Percentiles rank a stretch among this genome's conserved stretches.
These are phyloP conservation scores for Platyscapa corneri DNA, from an alignment of 1,140 invertebrate genomes.

Conservation along the genomic window DNA sequence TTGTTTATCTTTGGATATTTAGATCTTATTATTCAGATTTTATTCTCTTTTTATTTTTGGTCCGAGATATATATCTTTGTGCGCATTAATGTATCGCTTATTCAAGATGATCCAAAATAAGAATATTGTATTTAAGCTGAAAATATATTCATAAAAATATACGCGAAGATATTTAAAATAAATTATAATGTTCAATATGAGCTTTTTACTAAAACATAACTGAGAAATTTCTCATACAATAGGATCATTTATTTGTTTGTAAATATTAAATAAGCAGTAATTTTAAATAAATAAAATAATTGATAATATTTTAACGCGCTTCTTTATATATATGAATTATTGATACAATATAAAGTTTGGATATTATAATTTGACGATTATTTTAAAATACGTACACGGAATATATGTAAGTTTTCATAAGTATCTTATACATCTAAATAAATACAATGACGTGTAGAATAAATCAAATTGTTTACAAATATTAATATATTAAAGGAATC, in stretches of 20 bases:
- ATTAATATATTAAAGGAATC: background rate
- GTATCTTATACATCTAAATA: background rate
- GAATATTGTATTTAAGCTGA: background rate
- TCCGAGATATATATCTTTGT: background rate
- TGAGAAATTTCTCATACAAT: too few species aligned
- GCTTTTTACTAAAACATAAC: too few species aligned
- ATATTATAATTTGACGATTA: too few species aligned
- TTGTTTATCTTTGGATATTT: background rate
- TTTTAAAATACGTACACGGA: too few species aligned
- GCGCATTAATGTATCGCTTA: too few species aligned
- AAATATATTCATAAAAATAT: background rate
- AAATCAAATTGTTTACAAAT: background rate
- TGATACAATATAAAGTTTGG: background rate
- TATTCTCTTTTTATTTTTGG: conserved; percentile 3
- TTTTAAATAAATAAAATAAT: too few species aligned
- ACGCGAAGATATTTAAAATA: too few species aligned
- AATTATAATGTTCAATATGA: too few species aligned
- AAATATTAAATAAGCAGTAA: too few species aligned
- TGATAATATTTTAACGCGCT: too few species aligned
- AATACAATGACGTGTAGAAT: background rate
- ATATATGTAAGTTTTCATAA: too few species aligned
- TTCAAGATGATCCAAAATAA: background rate
- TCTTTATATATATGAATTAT: background rate
- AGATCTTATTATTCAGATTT: conserved; percentile 6
- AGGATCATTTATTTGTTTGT: too few species aligned